Evolutionary conservation across 1,140 invertebrate species (phyloP), one percentile per base, ranked within the genome.

Genomic region (Bathynomus jamesi): DNA sequence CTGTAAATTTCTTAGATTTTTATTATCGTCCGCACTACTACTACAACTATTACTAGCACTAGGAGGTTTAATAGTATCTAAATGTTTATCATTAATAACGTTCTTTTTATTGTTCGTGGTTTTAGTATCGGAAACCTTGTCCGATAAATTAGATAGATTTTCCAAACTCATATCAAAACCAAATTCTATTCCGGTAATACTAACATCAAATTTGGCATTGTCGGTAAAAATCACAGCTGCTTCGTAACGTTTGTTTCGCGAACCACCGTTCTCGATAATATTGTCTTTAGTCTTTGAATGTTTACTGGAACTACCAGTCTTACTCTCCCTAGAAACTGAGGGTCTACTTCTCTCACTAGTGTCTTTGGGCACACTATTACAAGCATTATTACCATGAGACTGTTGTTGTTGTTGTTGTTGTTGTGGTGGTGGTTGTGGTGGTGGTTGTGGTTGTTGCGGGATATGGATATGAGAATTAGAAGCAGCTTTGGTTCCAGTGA

Each of bases 221-320:
- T 74, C 72, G 61, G 72, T 70, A 65, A 74, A 74, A 17, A 74
- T 69, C 60, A 74, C 72, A 24, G 72, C 72, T 40, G 72, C 68
- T 53, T 74, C 72, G 21, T 53, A 53, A 53, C 40, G 40, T 21
- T 53, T 40, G 21, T 53, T 53, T 11, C 21, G 13, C 13, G 11
- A 11, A 53, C 40, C 40, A 53, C 40, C 21, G 21, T 5, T 53
- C 13, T 11, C 5, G 13, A 17, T 21, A 53, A 1, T 53, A 53
- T 21, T 53, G 21, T 3, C 40, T 53, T 53, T 53, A 53, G 40
- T 53, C 40, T 53, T 53, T 17, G 40, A 53, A 53, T 21, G 13
- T 53, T 53, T 53, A 53, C 21, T 53, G 21, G 21, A 11, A 21
- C 21, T 53, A 53, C 21, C 21, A 2, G 40, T 53, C 21, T 53